Conservation (phyloP, 2,888 invertebrate genomes). For the Hylaea fasciaria region DNA sequence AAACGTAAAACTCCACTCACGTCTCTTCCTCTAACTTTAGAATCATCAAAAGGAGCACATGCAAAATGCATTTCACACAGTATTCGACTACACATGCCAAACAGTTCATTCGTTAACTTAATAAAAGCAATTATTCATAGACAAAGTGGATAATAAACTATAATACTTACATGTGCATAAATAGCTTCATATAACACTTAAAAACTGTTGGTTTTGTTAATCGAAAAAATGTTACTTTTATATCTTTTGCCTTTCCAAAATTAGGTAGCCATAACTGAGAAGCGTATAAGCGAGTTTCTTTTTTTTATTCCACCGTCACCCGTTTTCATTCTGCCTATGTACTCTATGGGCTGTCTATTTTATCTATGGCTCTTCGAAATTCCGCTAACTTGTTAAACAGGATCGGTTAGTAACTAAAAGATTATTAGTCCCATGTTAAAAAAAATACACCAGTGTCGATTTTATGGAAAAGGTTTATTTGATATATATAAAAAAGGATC, state of each 20-base stretch:
- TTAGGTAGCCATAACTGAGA: constrained; percentile 70
- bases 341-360: constrained; percentile 36
- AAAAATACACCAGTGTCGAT: constrained; percentile 83
- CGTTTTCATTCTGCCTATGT: constrained; percentile 52
- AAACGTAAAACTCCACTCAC: constrained; percentile 5
- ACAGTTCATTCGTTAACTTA: constrained; percentile 75
- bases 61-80: constrained; percentile 46
- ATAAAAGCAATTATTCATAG: constrained; percentile 53
- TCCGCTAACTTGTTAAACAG: constrained; percentile 31
- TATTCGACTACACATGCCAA: constrained; percentile 74
- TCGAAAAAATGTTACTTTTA: constrained; percentile 28
- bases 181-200: constrained; percentile 66
- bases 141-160: constrained; percentile 57
- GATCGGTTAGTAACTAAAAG: constrained; percentile 73
- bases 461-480: constrained; percentile 84
- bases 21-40: constrained; percentile 36
- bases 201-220: constrained; percentile 49
- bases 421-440: constrained; percentile 85
- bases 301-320: constrained; percentile 63
- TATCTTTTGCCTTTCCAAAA: constrained; percentile 57
- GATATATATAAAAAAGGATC: constrained; percentile 78
- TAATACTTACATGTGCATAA: constrained; percentile 79
- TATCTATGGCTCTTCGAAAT: constrained; percentile 51
- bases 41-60: constrained; percentile 39
- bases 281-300: constrained; percentile 67